Evolutionary conservation across 2,113 vertebrate species (phyloP), one percentile per base, ranked within the genome.

Genomic region (Fregetta grallaria): DNA sequence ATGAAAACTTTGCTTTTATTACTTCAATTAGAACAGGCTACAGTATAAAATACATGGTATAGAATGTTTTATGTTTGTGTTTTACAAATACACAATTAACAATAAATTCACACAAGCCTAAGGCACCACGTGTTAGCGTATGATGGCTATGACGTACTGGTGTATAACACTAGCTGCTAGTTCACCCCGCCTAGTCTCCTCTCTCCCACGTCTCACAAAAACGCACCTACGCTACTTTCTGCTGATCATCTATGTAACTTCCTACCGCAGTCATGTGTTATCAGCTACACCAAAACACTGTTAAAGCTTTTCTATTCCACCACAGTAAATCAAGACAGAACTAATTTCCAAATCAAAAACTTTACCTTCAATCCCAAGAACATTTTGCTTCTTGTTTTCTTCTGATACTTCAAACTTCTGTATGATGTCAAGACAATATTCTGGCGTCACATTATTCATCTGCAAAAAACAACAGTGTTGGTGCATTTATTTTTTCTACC

Each of bases 321-420:
- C 82, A 27, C 18, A 70, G 11, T 4, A 9, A 1, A n/a, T 9
- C 40, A 32, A 79, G 22, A 29, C 45, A 44, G 50, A 77, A 82
- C 40, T 55, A 30, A 65, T 30, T 47, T 30, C 10, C 22, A 77
- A 93, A 74, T 16, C 36, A 70, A 71, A 84, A 58, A 42, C 42
- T 55, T 98, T 98, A 99, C 99, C 99, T 98, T 99, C 99, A 90
- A 99, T 99, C 61, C 99, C 99, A 95, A 99, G 97, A 78, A 99
- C 89, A 17, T 98, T 98, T 83, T 98, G 98, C 73, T 97, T 97
- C 98, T 99, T 99, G 96, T 99, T 99, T 97, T 99, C 99, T 86
- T 99, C 98, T 7, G 99, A 99, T 75, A 98, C 97, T 95, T 99
- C 99, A 97, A 99, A 99, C 96, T 99, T 99, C 94, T 98, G 98